phyloP scores from a whole-genome alignment of 2,888 invertebrate genomes.

The Cheilosia scutellata region DNA sequence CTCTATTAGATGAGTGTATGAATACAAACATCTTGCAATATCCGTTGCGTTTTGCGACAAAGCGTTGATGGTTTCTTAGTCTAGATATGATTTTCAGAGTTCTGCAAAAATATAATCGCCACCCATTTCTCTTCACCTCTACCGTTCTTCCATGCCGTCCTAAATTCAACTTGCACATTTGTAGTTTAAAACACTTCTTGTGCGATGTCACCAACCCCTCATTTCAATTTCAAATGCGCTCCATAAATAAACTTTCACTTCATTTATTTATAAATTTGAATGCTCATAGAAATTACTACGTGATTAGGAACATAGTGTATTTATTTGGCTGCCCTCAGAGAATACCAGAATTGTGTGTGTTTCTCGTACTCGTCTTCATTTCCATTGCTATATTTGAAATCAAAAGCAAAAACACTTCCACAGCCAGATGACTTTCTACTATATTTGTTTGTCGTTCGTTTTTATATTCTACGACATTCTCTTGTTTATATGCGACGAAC shows the following conservation, averaged over 20 bases:
- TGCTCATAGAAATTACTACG: slow-evolving; percentile 39
- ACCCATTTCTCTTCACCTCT: too few relatives aligned
- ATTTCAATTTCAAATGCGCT: slow-evolving; percentile 14
- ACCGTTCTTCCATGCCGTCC: too few relatives aligned
- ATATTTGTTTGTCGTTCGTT: neutral
- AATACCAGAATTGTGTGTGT: neutral
- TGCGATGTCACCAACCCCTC: neutral
- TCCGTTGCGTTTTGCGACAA: too few relatives aligned
- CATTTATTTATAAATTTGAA: slow-evolving; percentile 42
- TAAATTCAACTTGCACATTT: neutral
- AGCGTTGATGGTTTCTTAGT: too few relatives aligned
- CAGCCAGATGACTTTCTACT: slow-evolving; percentile 36
- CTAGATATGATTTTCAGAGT: neutral
- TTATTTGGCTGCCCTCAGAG: neutral
- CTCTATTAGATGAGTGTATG: too few relatives aligned
- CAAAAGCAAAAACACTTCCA: slow-evolving; percentile 6
- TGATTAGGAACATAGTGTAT: neutral
- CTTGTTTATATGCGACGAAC: slow-evolving; percentile 47
- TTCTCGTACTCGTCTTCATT: neutral
- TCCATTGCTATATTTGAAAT: slow-evolving; percentile 22
- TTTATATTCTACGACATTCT: slow-evolving; percentile 51
- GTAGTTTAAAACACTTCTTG: neutral
- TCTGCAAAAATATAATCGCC: neutral
- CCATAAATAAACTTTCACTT: slow-evolving; percentile 20
- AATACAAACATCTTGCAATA: too few relatives aligned